phyloP scores from a whole-genome alignment of 2,888 invertebrate species.

The Trachelus iudaicus region DNA sequence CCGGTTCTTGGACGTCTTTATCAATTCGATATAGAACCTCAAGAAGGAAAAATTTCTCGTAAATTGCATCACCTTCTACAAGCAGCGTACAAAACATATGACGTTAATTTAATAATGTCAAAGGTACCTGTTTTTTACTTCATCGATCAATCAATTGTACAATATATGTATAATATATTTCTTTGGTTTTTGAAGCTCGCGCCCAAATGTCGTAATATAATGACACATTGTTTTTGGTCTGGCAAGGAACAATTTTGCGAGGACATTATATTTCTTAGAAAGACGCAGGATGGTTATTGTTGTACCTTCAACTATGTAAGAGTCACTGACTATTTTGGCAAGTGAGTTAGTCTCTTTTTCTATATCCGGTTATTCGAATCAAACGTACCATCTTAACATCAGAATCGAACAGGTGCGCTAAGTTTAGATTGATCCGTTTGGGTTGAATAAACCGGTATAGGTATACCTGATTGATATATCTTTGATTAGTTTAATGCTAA shows the following conservation, averaged over 20 bases:
- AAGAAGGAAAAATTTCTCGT: constrained; percentile 13
- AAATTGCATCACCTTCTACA: constrained; percentile 33
- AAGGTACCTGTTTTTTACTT: neutral
- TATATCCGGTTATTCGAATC: neutral
- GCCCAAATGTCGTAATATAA: constrained; percentile 67
- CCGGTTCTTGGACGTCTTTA: constrained; percentile 50
- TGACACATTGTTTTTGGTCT: constrained; percentile 69
- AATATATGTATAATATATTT: constrained; percentile 10
- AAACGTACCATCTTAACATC: no score
- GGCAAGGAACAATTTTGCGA: constrained; percentile 64
- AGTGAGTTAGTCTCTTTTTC: constrained; percentile 50
- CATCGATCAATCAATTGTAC: neutral
- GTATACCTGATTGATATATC: no score
- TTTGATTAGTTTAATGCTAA: no score
- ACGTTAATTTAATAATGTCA: constrained; percentile 26
- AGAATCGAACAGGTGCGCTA: no score
- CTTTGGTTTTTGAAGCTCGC: constrained; percentile 59
- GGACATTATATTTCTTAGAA: constrained; percentile 69
- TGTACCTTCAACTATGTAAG: constrained; percentile 72
- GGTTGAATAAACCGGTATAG: no score
- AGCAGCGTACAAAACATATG: constrained; percentile 26
- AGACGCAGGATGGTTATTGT: constrained; percentile 72
- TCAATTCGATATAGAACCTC: constrained; percentile 35
- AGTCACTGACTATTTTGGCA: constrained; percentile 60
- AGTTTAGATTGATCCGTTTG: no score